phyloP scores from a whole-genome alignment of 2,888 invertebrate species.

The Allophyes oxyacanthae region DNA sequence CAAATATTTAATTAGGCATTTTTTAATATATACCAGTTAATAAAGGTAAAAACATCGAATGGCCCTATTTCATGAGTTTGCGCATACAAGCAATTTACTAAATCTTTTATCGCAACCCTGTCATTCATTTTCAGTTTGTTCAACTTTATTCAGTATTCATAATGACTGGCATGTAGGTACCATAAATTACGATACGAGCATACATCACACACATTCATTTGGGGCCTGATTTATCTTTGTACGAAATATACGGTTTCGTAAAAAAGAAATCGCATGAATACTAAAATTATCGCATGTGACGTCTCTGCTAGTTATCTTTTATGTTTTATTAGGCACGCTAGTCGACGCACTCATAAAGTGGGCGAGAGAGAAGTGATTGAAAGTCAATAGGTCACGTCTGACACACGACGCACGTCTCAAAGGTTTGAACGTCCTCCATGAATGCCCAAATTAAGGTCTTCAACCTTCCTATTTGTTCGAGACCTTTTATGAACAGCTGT shows the following conservation, averaged over 20 bases:
- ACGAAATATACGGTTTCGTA: conserved; percentile 17
- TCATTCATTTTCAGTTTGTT: conserved; percentile 29
- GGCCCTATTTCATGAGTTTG: conserved; percentile 8
- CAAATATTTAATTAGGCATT: too few species aligned
- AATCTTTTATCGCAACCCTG: conserved; percentile 26
- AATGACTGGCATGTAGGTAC: conserved; percentile 13
- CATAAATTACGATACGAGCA: conserved; percentile 32
- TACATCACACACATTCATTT: conserved; percentile 29
- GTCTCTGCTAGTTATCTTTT: conserved; percentile 33
- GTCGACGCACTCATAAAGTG: conserved; percentile 47
- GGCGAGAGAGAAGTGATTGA: conserved; percentile 70
- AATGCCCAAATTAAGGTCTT: conserved; percentile 61
- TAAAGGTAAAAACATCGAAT: too few species aligned
- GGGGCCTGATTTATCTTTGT: conserved; percentile 34
- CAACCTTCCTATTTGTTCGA: conserved; percentile 43
- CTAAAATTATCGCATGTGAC: conserved; percentile 35
- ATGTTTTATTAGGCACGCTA: conserved; percentile 35
- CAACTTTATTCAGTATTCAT: conserved; percentile 26
- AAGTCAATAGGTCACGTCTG: conserved; percentile 73
- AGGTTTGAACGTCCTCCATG: conserved; percentile 59
- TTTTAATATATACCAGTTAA: too few species aligned
- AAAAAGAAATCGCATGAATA: conserved; percentile 17
- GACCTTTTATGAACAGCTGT: conserved; percentile 36
- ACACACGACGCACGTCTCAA: conserved; percentile 62
- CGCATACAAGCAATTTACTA: conserved; percentile 4